Percentiles rank a stretch among this genome's conserved stretches.
These are phyloP conservation scores for Mormyrops boulengeri DNA, from an alignment of 2,797 vertebrate genomes.

Conservation along the genomic window DNA sequence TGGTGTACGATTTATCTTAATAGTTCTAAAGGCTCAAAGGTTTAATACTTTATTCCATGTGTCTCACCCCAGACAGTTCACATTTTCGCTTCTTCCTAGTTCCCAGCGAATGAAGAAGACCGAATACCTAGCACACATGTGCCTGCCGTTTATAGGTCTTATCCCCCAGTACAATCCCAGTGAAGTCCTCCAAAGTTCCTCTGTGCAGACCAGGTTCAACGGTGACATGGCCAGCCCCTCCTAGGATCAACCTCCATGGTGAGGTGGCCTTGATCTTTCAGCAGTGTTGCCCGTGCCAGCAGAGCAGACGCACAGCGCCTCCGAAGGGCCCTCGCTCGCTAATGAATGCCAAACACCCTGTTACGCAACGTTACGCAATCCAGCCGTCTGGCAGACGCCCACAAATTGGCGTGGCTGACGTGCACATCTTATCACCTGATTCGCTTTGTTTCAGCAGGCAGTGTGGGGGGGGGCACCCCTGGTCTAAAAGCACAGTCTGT, in stretches of 20 bases:
- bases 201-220: background rate
- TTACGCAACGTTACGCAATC: background rate
- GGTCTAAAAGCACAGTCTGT: background rate
- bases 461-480: background rate
- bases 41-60: background rate
- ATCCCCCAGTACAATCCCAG: background rate
- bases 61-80: background rate
- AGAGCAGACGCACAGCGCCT: background rate
- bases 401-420: background rate
- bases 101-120: background rate
- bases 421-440: background rate
- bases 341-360: background rate
- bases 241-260: background rate
- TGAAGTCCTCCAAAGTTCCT: background rate
- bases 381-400: background rate
- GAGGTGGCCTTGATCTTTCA: background rate
- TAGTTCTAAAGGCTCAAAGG: background rate
- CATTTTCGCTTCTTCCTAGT: background rate
- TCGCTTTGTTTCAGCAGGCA: background rate
- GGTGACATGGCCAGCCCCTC: background rate
- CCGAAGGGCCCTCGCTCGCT: background rate
- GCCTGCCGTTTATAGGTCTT: background rate
- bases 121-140: background rate
- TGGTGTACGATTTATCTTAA: background rate
- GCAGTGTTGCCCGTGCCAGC: background rate